Evolutionary conservation across 2,797 vertebrate species (phyloP).

Genomic region (Halcyon smyrnensis): DNA sequence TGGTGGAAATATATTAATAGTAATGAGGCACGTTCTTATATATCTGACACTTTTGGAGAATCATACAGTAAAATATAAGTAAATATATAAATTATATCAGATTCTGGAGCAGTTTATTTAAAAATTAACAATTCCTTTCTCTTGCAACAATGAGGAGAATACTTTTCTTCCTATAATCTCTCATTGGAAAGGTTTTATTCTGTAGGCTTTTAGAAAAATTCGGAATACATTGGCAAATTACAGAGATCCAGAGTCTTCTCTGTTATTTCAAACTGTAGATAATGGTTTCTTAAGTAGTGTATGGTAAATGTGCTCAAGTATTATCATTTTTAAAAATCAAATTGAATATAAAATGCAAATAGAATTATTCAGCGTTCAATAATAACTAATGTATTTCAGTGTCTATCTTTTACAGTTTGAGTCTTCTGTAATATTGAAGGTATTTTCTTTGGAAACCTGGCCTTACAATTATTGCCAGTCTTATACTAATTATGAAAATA

Average conservation of each 20-base stretch:
- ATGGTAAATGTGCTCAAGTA: background rate
- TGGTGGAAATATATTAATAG: background rate
- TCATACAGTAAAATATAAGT: background rate
- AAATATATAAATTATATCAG: background rate
- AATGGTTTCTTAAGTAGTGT: constrained; percentile 4
- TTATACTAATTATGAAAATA: background rate
- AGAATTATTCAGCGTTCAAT: background rate
- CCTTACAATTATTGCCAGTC: background rate
- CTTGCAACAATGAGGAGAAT: background rate
- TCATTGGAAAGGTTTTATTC: background rate
- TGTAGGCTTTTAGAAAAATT: background rate
- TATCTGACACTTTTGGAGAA: background rate
- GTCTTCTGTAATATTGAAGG: background rate
- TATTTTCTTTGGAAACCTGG: background rate
- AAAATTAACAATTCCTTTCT: background rate
- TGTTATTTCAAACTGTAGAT: background rate
- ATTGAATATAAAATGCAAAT: constrained; percentile 17
- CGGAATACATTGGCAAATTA: background rate
- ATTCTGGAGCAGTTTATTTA: background rate
- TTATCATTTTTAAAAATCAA: background rate
- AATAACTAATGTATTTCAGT: background rate
- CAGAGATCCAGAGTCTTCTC: background rate
- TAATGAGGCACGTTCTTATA: background rate
- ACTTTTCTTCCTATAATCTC: background rate
- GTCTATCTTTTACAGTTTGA: background rate